A percentile compares a stretch with the other conserved stretches of the same genome.
phyloP scores from a whole-genome alignment of 2,113 vertebrate species.

The Lepus timidus region DNA sequence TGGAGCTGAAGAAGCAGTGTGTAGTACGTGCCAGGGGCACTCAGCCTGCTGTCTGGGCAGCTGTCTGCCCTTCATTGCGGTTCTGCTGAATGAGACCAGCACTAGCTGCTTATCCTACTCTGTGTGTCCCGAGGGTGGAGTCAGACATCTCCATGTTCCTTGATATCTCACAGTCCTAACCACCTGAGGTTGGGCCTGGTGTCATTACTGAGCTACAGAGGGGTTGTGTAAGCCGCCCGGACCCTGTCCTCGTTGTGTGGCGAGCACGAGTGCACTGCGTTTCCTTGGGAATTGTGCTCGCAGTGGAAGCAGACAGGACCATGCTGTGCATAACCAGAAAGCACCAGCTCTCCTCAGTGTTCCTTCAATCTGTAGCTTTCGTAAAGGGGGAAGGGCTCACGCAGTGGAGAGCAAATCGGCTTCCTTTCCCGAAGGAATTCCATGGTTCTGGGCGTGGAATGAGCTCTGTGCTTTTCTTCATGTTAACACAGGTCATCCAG shows the following conservation, averaged over 20 bases:
- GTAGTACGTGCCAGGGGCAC: too few relatives aligned
- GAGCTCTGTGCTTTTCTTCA: constrained; percentile 49
- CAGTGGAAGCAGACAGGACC: accelerated
- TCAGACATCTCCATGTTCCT: accelerated
- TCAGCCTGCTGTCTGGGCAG: too few relatives aligned
- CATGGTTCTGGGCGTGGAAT: accelerated
- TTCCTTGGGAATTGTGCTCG: accelerated
- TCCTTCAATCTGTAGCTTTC: too few relatives aligned
- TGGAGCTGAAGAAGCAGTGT: too few relatives aligned
- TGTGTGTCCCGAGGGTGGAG: background rate
- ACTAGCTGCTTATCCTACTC: accelerated
- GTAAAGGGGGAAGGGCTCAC: accelerated
- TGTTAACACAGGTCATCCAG: constrained; percentile 94
- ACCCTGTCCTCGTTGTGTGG: background rate
- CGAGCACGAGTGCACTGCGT: accelerated
- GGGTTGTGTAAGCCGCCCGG: too few relatives aligned
- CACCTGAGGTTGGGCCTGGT: accelerated
- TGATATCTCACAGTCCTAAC: background rate
- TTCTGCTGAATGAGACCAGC: background rate
- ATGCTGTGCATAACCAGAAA: accelerated
- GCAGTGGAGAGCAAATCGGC: accelerated
- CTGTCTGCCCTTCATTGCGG: background rate
- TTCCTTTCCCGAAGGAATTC: background rate
- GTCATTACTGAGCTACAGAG: background rate
- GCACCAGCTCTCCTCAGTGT: accelerated